Evolutionary conservation across 1,140 invertebrate genomes (phyloP).

Genomic region (Mylabris phalerata): DNA sequence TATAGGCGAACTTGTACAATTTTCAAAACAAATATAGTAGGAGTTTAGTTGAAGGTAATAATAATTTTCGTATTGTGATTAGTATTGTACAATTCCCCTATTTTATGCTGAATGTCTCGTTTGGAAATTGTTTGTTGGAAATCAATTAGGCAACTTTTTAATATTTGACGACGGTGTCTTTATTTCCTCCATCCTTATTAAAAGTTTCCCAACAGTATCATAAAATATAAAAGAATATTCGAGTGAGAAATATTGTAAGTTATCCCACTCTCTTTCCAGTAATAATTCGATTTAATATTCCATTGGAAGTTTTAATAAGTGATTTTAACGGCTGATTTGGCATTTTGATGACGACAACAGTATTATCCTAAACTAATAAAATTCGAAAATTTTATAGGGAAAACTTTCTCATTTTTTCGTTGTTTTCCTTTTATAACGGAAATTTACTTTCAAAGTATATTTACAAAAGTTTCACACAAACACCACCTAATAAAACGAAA

Average conservation of each 20-base stretch:
- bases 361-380: neutral
- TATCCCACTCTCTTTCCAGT: neutral
- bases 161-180: conserved; percentile 14
- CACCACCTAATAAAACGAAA: no score
- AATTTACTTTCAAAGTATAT: no score
- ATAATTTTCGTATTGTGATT: no score
- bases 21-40: no score
- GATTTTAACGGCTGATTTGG: conserved; percentile 14
- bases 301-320: conserved; percentile 17
- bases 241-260: conserved; percentile 14
- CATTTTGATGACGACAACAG: conserved; percentile 8
- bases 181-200: conserved; percentile 11
- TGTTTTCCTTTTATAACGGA: no score
- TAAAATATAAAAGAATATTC: conserved; percentile 13
- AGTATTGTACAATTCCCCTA: no score
- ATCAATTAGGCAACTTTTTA: conserved; percentile 16
- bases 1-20: no score
- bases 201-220: conserved; percentile 13
- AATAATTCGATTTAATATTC: conserved; percentile 16
- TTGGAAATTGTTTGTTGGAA: conserved; percentile 6
- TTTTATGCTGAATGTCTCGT: neutral
- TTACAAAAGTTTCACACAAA: no score
- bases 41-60: no score
- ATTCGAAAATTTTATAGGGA: no score
- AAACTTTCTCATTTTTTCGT: no score